These are phyloP conservation scores for Berghia stephanieae DNA, from an alignment of 1,140 invertebrate species.

Conservation along the genomic window DNA sequence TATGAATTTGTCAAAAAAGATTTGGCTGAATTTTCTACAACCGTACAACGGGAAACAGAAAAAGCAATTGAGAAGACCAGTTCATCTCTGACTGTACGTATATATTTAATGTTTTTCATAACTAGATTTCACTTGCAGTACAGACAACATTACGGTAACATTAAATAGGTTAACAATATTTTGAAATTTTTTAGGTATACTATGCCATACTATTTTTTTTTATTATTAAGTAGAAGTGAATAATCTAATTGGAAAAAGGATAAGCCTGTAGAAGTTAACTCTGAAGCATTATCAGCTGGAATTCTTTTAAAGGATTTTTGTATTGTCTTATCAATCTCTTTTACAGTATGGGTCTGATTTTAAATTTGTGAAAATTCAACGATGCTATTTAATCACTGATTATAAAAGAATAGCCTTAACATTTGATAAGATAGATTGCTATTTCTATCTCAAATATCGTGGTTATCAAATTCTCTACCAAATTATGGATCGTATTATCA, in stretches of 20 bases:
- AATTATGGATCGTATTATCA: background rate
- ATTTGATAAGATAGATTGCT: background rate
- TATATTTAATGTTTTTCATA: background rate
- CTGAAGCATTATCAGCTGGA: background rate
- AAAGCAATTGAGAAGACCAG: slow-evolving; percentile 74
- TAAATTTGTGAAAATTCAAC: background rate
- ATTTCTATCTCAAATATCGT: background rate
- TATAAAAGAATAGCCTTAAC: background rate
- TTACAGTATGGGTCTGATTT: too few species aligned
- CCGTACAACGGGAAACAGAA: slow-evolving; percentile 76
- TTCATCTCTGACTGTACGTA: slow-evolving; percentile 75
- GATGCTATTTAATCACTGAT: background rate
- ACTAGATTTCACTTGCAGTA: background rate
- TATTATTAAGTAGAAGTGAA: background rate
- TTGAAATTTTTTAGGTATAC: background rate
- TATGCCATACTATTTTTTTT: background rate
- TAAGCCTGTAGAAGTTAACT: background rate
- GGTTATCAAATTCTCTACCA: too few species aligned
- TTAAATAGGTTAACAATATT: background rate
- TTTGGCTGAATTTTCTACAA: slow-evolving; percentile 76
- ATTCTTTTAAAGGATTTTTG: background rate
- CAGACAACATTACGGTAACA: background rate
- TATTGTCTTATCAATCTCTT: too few species aligned
- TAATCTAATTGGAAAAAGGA: too few species aligned
- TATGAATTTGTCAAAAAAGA: slow-evolving; percentile 81